Evolutionary conservation across 2,797 vertebrate species (phyloP), one percentile per base, ranked within the genome.

Genomic region (Setipinna tenuifilis): DNA sequence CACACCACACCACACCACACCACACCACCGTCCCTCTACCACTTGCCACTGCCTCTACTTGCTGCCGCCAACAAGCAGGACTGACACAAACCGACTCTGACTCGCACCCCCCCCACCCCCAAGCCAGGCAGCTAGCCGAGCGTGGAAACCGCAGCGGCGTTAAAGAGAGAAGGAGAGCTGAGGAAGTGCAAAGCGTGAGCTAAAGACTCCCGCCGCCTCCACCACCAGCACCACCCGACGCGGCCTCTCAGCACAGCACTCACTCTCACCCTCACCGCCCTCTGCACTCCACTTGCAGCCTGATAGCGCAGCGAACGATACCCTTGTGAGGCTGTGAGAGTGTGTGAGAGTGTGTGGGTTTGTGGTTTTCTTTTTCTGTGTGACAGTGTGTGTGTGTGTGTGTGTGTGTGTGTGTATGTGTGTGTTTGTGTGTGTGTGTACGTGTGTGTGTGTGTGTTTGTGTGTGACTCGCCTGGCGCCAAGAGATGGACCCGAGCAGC

Each of bases 401-500:
- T 41, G 35, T 41, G 35, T 41, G 35, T 41, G 2, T 41, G 35
- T 71, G 65, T 71, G 65, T 71, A 11, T 31, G 28, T 68, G 65
- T 68, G 65, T 71, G 65, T 71, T 25, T 31, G 12, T 31, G 65
- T 31, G 14, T 31, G 62, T 65, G 62, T 28, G 62, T 28, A n/a
- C 25, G 62, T 65, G 62, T 65, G 9, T 12, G 1, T 23, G 59
- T 25, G 61, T 25, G 61, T 25, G 58, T 59, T 1, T 59, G 58
- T 7, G 16, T 59, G 58, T n/a, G 92, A 93, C 92, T 90, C 89
- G 91, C 91, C 92, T 93, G 88, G 91, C 91, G 83, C 89, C 48
- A 88, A 91, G 91, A 93, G 91, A 90, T 90, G 90, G 92, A 92
- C 93, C 92, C 90, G 88, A 3, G 88, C 88, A 87, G 92, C 91